These are phyloP conservation scores for Pomacea canaliculata DNA, from an alignment of 2,888 invertebrate genomes.

Conservation along the genomic window DNA sequence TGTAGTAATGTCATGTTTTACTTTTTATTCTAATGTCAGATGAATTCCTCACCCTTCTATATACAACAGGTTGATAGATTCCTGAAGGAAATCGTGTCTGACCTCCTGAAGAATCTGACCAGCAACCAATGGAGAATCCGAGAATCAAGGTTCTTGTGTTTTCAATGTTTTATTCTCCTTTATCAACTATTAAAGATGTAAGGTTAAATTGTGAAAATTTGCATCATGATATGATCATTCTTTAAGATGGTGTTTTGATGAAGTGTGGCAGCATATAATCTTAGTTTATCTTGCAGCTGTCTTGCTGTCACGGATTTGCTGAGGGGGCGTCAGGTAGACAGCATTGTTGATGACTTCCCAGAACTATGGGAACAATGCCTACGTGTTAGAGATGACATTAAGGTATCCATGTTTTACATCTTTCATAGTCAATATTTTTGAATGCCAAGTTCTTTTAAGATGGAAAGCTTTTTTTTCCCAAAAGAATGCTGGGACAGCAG, in stretches of 20 bases:
- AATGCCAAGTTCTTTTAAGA: no score
- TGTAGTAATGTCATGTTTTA: neutral
- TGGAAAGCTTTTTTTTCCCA: no score
- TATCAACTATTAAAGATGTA: neutral
- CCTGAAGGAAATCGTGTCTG: slow-evolving; percentile 84
- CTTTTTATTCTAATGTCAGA: no score
- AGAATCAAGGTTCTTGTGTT: slow-evolving; percentile 77
- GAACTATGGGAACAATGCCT: slow-evolving; percentile 87
- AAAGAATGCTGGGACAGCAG: no score
- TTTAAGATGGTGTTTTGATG: neutral
- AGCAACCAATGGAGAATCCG: slow-evolving; percentile 89
- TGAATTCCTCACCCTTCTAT: no score
- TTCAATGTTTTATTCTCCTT: neutral
- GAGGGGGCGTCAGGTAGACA: slow-evolving; percentile 74
- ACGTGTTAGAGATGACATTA: slow-evolving; percentile 94
- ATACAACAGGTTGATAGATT: slow-evolving; percentile 81
- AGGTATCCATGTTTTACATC: slow-evolving; percentile 73
- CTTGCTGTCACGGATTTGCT: slow-evolving; percentile 88
- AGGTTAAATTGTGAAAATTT: no score
- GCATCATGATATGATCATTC: no score
- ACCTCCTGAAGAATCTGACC: slow-evolving; percentile 85
- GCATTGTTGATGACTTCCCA: slow-evolving; percentile 70
- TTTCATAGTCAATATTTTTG: no score
- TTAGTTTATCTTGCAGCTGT: slow-evolving; percentile 74
- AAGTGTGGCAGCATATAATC: neutral